Evolutionary conservation across 2,888 invertebrate genomes (phyloP).

Genomic region (Harpagoxenus sublaevis): DNA sequence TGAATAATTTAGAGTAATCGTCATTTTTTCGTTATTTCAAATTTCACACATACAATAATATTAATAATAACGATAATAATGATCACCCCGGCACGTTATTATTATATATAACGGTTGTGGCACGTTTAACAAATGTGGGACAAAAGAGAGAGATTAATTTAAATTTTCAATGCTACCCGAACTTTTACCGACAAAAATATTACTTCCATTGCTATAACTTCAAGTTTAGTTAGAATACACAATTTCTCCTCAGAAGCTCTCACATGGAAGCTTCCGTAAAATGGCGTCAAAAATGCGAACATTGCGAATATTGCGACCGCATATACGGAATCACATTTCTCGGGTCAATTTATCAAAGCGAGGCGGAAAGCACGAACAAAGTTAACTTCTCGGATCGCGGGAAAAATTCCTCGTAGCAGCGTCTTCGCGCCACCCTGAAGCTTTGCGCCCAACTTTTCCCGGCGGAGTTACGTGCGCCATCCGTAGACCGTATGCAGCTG

Average conservation of each 20-base stretch:
- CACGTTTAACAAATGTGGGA: conserved; percentile 11
- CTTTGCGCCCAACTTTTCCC: conserved; percentile 54
- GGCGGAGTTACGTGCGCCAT: conserved; percentile 7
- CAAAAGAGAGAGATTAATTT: conserved; percentile 7
- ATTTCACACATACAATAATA: not conserved
- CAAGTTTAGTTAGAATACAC: not conserved
- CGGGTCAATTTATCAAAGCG: conserved; percentile 34
- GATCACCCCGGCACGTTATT: too few relatives aligned
- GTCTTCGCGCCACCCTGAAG: conserved; percentile 8
- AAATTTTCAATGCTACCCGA: not conserved
- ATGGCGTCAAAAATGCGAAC: conserved; percentile 22
- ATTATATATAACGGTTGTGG: not conserved
- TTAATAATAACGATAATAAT: not conserved
- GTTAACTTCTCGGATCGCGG: conserved; percentile 17
- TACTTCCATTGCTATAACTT: not conserved
- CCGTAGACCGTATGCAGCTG: conserved; percentile 21
- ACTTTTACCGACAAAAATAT: not conserved
- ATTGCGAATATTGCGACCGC: conserved; percentile 10
- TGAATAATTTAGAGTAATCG: conserved; percentile 15
- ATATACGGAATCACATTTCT: conserved; percentile 8
- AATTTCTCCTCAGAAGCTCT: not conserved
- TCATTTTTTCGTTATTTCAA: not conserved
- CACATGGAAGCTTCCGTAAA: conserved; percentile 11
- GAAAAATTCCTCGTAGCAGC: conserved; percentile 16
- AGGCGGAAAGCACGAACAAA: conserved; percentile 19